Base-by-base conservation (phyloP, 2,888 invertebrate species). In the Malacosoma neustria region DNA sequence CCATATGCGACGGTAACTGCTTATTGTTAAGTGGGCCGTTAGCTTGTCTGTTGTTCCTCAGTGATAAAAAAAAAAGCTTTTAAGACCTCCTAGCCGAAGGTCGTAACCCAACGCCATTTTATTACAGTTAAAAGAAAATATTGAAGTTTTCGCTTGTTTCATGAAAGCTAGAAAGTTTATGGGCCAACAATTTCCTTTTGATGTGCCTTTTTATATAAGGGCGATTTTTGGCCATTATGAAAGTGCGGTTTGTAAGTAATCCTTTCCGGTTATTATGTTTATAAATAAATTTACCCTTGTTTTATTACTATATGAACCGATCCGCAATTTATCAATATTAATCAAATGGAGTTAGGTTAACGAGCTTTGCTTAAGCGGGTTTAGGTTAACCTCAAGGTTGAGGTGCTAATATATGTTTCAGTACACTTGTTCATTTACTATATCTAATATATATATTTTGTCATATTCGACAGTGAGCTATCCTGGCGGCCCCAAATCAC, bases 251-350 rank as follows among this genome's bases (percentile, higher is more conserved):
- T 5, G 22, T 4, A 22, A 22, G 2, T 7, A 5, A 22, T 22
- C 9, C 9, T 2, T 22, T 5, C 4, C 22, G 22, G 5, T 5
- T 1, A 7, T 2, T 7, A 5, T 22, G 22, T 22, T 6, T 3
- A 22, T 22, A 22, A 22, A 9, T 22, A 7, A 22, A 22, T 22
- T 7, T 3, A 9, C 9, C 9, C 22, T 22, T 22, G 22, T 22
- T 22, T 22, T 9, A 5, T 4, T 22, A 22, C 5, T 22, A 3
- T 22, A 22, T 22, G 22, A 22, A 22, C 5, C 22, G 9, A 7
- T 22, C 6, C 22, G 9, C 22, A 5, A 11, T 34, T 39, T 43
- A 48, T 43, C 40, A 47, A 52, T 45, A 41, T 45, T 46, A 36
- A 47, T 41, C 39, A 36, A 34, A 11, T 32, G 42, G 36, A 37